These are phyloP conservation scores for Agrotis puta DNA, from an alignment of 2,888 invertebrate species.

Conservation along the genomic window DNA sequence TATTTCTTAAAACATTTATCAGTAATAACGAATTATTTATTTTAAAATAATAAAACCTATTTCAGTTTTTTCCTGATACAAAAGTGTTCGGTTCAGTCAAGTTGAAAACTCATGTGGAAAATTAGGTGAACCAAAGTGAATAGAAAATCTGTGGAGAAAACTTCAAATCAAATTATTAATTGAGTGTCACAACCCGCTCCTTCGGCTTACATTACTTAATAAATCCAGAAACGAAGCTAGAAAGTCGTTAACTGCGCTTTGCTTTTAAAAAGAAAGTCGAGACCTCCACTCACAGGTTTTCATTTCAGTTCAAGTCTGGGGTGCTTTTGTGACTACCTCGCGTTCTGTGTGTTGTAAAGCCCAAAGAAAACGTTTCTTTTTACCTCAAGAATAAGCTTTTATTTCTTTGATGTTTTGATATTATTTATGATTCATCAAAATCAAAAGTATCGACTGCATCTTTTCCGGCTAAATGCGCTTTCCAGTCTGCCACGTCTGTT, in stretches of 20 bases:
- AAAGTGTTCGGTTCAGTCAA: constrained; percentile 28
- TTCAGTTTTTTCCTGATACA: constrained; percentile 8
- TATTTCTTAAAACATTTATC: neutral
- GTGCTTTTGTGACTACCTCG: constrained; percentile 73
- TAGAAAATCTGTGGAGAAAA: constrained; percentile 75
- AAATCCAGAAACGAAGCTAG: constrained; percentile 79
- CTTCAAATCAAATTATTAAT: constrained; percentile 84
- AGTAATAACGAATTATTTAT: neutral
- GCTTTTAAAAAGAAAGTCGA: constrained; percentile 81
- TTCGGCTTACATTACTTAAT: constrained; percentile 84
- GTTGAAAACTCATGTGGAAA: constrained; percentile 48
- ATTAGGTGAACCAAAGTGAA: constrained; percentile 55
- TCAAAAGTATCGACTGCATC: constrained; percentile 77
- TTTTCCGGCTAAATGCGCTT: constrained; percentile 84
- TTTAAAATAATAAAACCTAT: constrained; percentile 13
- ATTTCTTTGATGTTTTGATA: constrained; percentile 35
- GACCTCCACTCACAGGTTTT: constrained; percentile 81
- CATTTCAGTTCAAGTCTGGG: constrained; percentile 80
- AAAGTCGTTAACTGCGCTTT: constrained; percentile 84
- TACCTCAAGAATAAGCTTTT: constrained; percentile 68
- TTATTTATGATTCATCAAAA: neutral
- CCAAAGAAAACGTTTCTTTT: constrained; percentile 69
- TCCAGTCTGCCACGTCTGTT: constrained; percentile 83
- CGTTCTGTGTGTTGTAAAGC: constrained; percentile 73
- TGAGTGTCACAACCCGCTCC: constrained; percentile 81